Conservation (phyloP, 2,797 vertebrate species). For the Forpus xanthops region DNA sequence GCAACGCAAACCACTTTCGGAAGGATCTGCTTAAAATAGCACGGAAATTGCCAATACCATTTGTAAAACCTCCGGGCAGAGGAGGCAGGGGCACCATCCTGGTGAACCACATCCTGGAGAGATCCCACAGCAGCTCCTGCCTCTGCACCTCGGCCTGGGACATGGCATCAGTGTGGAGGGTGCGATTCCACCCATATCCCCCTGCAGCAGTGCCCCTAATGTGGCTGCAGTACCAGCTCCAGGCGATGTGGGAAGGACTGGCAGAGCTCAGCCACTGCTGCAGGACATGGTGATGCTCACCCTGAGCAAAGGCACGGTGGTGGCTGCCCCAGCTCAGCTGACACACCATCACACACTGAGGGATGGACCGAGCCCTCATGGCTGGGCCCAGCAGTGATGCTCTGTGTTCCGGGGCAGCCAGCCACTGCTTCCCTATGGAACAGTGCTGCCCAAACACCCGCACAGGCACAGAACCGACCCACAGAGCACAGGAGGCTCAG, state of each 20-base stretch:
- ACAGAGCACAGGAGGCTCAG: background rate
- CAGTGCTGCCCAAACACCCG: accelerated
- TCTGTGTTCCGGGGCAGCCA: too few species aligned
- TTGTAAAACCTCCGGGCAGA: background rate
- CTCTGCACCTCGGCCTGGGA: background rate
- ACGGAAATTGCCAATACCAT: background rate
- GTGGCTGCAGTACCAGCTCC: background rate
- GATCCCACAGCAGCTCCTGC: background rate
- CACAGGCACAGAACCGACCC: background rate
- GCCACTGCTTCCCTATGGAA: background rate
- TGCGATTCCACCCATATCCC: background rate
- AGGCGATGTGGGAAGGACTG: accelerated
- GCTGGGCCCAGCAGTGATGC: accelerated
- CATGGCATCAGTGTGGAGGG: accelerated
- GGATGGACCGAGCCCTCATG: background rate
- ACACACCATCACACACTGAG: accelerated
- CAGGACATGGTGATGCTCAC: accelerated
- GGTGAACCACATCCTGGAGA: background rate
- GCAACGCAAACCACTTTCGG: background rate
- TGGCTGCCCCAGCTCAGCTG: background rate
- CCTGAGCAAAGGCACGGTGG: accelerated
- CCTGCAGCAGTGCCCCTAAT: accelerated
- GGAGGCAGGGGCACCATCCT: accelerated
- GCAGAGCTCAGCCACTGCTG: accelerated
- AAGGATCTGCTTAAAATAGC: background rate